Evolutionary conservation across 2,888 invertebrate species (phyloP).

Genomic region (Creontiades dilutus): DNA sequence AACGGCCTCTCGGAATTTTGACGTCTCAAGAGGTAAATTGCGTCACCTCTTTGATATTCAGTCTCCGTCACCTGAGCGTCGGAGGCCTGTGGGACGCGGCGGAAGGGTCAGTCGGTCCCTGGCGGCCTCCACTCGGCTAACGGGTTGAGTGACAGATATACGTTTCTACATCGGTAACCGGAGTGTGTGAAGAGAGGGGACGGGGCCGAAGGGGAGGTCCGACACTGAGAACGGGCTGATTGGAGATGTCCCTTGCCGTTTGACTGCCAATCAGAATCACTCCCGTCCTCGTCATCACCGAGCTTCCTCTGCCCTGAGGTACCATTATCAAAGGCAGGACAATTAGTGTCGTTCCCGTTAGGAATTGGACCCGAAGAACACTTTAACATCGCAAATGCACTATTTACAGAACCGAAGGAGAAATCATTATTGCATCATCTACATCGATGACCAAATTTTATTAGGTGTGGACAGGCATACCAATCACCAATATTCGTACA

Average conservation of each 20-base stretch:
- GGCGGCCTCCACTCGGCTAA: neutral
- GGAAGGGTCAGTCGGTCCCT: neutral
- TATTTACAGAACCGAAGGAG: too few relatives aligned
- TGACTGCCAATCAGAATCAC: slow-evolving; percentile 16
- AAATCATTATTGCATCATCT: too few relatives aligned
- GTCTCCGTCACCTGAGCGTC: neutral
- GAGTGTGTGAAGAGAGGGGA: neutral
- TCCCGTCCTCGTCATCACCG: neutral
- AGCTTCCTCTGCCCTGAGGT: neutral
- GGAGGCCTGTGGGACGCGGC: neutral
- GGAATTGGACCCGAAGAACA: neutral
- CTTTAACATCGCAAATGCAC: too few relatives aligned
- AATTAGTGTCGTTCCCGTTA: neutral
- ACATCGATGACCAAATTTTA: too few relatives aligned
- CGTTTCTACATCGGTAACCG: neutral
- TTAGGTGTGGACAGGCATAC: too few relatives aligned
- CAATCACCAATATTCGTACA: too few relatives aligned
- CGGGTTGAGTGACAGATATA: neutral
- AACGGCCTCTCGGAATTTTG: too few relatives aligned
- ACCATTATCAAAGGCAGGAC: neutral
- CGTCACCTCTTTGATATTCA: neutral
- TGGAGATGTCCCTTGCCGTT: slow-evolving; percentile 25
- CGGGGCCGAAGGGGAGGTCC: neutral
- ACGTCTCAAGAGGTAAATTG: neutral
- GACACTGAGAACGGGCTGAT: neutral